Evolutionary conservation across 1,140 invertebrate genomes (phyloP).

Genomic region (Magallana angulata): DNA sequence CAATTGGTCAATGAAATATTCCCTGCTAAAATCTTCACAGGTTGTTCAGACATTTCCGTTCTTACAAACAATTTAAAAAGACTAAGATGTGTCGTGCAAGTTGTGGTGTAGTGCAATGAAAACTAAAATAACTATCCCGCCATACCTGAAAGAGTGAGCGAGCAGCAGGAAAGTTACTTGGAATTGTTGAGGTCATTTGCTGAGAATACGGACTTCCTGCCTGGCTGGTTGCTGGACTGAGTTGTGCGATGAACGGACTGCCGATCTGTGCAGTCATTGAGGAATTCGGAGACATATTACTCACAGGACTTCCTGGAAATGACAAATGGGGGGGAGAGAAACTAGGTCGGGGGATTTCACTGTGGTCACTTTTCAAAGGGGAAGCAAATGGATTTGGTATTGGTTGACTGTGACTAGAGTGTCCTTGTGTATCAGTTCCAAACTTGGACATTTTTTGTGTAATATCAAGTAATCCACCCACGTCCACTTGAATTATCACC

Average conservation of each 20-base stretch:
- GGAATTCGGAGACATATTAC: conserved; percentile 61
- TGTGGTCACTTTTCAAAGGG: conserved; percentile 59
- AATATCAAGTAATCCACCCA: conserved; percentile 85
- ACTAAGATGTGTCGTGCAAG: not conserved
- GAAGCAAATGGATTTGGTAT: conserved; percentile 72
- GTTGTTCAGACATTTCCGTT: not conserved
- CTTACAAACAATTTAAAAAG: not conserved
- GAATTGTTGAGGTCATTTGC: not conserved
- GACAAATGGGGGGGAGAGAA: conserved; percentile 58
- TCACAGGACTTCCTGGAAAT: conserved; percentile 57
- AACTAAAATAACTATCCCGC: not conserved
- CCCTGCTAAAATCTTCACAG: no score
- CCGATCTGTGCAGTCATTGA: conserved; percentile 61
- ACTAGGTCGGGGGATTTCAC: conserved; percentile 50
- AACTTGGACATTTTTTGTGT: conserved; percentile 85
- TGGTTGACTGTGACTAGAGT: conserved; percentile 52
- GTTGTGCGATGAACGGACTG: conserved; percentile 58
- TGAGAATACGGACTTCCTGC: conserved; percentile 40
- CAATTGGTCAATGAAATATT: not conserved
- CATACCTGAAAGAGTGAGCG: conserved; percentile 64
- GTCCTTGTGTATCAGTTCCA: conserved; percentile 67
- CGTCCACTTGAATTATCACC: conserved; percentile 85
- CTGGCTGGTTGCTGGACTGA: conserved; percentile 53
- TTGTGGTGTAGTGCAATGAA: not conserved
- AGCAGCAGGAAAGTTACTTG: conserved; percentile 40